phyloP scores from a whole-genome alignment of 2,113 vertebrate species.

The Delphinus delphis region DNA sequence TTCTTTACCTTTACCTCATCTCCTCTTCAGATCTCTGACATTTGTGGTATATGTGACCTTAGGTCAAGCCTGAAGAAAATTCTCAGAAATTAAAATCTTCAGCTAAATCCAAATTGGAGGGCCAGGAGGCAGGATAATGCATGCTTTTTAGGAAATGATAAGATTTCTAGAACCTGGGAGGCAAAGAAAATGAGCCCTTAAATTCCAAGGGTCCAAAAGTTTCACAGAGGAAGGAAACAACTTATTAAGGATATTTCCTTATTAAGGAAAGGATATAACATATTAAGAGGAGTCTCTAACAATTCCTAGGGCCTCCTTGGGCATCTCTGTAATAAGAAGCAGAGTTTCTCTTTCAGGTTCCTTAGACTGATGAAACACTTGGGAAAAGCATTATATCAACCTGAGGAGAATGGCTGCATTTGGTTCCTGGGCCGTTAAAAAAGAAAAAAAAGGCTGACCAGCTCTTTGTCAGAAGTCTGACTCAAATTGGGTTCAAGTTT shows the following conservation, averaged over 20 bases:
- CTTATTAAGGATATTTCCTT: not conserved
- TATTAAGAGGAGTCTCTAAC: not conserved
- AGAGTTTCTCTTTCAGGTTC: not conserved
- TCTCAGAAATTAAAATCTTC: not conserved
- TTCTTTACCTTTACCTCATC: not conserved
- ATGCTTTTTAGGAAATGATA: not conserved
- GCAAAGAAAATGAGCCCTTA: not conserved
- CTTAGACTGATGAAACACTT: not conserved
- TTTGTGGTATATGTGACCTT: not conserved
- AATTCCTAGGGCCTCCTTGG: not conserved
- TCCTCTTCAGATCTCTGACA: not conserved
- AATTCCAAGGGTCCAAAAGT: not conserved
- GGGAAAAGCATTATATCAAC: not conserved
- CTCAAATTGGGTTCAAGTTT: not conserved
- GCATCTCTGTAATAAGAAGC: not conserved
- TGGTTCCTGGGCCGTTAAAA: not conserved
- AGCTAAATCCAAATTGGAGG: not conserved
- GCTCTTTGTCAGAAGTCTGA: not conserved
- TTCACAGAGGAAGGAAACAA: not conserved
- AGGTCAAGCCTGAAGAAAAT: not conserved
- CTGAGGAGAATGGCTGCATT: not conserved
- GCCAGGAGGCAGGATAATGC: not conserved
- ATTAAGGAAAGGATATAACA: not conserved
- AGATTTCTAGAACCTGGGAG: not conserved
- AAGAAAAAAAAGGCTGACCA: not conserved